Percentiles rank a stretch among this genome's conserved stretches.
Conservation (phyloP, 1,140 invertebrate species). For the Battus philenor region DNA sequence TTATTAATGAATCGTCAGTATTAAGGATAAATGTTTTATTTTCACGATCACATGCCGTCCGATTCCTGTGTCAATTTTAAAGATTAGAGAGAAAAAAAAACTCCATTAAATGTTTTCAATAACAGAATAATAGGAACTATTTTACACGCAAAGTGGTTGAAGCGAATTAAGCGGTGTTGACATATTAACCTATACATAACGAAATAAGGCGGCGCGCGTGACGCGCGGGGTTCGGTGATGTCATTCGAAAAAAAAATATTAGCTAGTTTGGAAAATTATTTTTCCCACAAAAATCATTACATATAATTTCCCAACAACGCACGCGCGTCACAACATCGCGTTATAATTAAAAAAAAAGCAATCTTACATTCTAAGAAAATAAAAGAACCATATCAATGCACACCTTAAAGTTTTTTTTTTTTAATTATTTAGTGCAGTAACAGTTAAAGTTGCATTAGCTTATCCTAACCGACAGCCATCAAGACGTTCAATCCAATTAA, state of each 20-base stretch:
- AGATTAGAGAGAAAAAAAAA: slow-evolving; percentile 14
- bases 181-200: slow-evolving; percentile 33
- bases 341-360: slow-evolving; percentile 48
- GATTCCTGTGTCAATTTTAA: slow-evolving; percentile 5
- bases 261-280: too few relatives aligned
- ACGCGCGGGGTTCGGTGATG: slow-evolving; percentile 2
- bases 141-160: slow-evolving; percentile 28
- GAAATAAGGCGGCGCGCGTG: slow-evolving; percentile 25
- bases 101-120: slow-evolving; percentile 4
- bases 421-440: slow-evolving; percentile 47
- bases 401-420: slow-evolving; percentile 29
- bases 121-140: slow-evolving; percentile 51
- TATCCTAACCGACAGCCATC: slow-evolving; percentile 25
- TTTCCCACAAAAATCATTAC: slow-evolving; percentile 6
- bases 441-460: slow-evolving; percentile 34
- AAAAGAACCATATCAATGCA: slow-evolving; percentile 41
- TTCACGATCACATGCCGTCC: too few relatives aligned
- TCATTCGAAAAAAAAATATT: too few relatives aligned
- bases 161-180: slow-evolving; percentile 38
- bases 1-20: too few relatives aligned
- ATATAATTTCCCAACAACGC: background rate
- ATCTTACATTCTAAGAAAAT: slow-evolving; percentile 57
- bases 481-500: slow-evolving; percentile 6
- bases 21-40: too few relatives aligned
- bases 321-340: slow-evolving; percentile 19